Evolutionary conservation across 1,140 invertebrate genomes (phyloP).

Genomic region (Camponotus vicinus): DNA sequence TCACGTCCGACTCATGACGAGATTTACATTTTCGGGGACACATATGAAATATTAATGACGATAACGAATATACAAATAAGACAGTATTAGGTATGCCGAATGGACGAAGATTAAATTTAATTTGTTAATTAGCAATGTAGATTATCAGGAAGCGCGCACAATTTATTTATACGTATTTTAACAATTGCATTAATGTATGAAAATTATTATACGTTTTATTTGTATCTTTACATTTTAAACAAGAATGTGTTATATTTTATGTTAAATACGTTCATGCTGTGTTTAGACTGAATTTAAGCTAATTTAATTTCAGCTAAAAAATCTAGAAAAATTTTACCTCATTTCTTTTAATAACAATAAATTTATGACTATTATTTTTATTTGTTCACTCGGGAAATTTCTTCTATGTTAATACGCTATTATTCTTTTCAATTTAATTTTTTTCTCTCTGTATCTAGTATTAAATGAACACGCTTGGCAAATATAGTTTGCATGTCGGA

Average conservation of each 20-base stretch:
- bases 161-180: not conserved
- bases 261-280: not conserved
- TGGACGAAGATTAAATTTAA: not conserved
- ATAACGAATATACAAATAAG: constrained; percentile 45
- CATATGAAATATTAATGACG: constrained; percentile 55
- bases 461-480: not conserved
- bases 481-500: constrained; percentile 20
- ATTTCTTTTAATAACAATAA: not conserved
- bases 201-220: not conserved
- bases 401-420: constrained; percentile 3
- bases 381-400: not conserved
- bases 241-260: not conserved
- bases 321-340: not conserved
- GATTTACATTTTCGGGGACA: constrained; percentile 44
- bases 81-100: not conserved
- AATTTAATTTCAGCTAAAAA: too few relatives aligned
- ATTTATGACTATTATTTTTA: constrained; percentile 29
- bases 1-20: not conserved
- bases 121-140: constrained; percentile 20
- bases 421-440: not conserved
- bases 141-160: not conserved
- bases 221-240: not conserved
- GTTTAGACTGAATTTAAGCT: not conserved
- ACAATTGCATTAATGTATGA: not conserved
- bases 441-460: not conserved